A percentile compares a stretch with the other conserved stretches of the same genome.
These are phyloP conservation scores for Echinops telfairi DNA, from an alignment of 2,113 vertebrate species.

Conservation along the genomic window DNA sequence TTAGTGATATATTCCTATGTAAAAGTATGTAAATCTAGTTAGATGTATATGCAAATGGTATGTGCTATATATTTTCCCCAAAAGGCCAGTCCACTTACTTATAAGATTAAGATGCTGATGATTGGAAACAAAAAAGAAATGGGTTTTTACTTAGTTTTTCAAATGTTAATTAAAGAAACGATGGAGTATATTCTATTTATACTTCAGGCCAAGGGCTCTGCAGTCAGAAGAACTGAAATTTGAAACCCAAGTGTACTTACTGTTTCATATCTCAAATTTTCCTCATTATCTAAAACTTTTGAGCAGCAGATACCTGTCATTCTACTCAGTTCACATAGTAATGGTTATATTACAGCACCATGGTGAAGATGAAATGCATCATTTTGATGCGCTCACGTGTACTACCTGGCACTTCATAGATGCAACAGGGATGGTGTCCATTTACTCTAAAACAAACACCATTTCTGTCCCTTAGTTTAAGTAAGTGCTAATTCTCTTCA, in stretches of 20 bases:
- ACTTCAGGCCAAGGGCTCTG: not conserved
- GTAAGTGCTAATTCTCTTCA: constrained; percentile 8
- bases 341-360: not conserved
- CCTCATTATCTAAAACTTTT: too few relatives aligned
- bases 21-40: constrained; percentile 28
- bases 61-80: not conserved
- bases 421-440: not conserved
- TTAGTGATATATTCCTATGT: not conserved
- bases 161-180: not conserved
- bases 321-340: constrained; percentile 8
- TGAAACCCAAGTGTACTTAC: constrained; percentile 14
- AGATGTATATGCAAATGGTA: not conserved
- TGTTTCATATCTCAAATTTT: not conserved
- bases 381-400: not conserved
- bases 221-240: constrained; percentile 7
- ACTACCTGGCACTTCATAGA: not conserved
- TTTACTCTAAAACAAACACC: not conserved
- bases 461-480: not conserved
- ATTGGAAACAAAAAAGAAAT: not conserved
- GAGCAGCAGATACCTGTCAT: not conserved
- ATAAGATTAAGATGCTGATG: not conserved
- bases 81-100: not conserved
- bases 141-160: not conserved
- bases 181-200: not conserved
- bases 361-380: not conserved